Conservation (phyloP, 2,113 vertebrate genomes). For the Echinops telfairi region DNA sequence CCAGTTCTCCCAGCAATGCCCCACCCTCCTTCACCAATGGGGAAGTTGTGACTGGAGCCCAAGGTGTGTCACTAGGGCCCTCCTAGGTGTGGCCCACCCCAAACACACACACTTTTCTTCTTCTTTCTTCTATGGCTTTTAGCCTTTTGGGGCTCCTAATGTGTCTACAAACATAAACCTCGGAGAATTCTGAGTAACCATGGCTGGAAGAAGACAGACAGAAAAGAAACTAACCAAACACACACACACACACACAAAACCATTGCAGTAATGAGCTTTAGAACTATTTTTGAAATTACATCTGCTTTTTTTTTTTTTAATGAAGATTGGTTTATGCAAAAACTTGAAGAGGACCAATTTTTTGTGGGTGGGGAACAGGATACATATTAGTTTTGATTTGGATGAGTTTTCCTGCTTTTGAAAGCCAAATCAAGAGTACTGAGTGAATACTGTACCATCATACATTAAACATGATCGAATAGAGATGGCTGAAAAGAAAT, state of each 20-base stretch:
- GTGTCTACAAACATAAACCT: conserved; percentile 83
- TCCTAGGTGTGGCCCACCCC: conserved; percentile 66
- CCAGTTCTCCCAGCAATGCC: conserved; percentile 59
- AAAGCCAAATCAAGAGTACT: conserved; percentile 80
- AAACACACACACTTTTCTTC: neutral
- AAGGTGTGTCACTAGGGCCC: conserved; percentile 82
- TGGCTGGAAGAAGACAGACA: conserved; percentile 70
- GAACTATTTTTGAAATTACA: conserved; percentile 84
- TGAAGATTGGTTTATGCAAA: conserved; percentile 56
- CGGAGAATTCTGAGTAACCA: conserved; percentile 84
- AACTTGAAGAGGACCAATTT: conserved; percentile 69
- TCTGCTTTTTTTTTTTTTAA: conserved; percentile 71
- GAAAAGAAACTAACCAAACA: neutral
- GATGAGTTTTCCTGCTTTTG: conserved; percentile 74
- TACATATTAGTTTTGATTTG: conserved; percentile 67
- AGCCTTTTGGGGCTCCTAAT: conserved; percentile 84
- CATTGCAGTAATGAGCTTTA: conserved; percentile 80
- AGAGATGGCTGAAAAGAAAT: conserved; percentile 72
- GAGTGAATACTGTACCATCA: conserved; percentile 75
- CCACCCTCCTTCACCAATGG: conserved; percentile 53
- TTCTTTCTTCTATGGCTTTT: conserved; percentile 68
- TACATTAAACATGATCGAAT: conserved; percentile 62
- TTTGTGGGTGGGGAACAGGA: neutral
- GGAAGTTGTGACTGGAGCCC: conserved; percentile 75
- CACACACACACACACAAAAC: too few species aligned